Base-by-base conservation (phyloP, 2,113 vertebrate genomes). In the Saccopteryx bilineata region DNA sequence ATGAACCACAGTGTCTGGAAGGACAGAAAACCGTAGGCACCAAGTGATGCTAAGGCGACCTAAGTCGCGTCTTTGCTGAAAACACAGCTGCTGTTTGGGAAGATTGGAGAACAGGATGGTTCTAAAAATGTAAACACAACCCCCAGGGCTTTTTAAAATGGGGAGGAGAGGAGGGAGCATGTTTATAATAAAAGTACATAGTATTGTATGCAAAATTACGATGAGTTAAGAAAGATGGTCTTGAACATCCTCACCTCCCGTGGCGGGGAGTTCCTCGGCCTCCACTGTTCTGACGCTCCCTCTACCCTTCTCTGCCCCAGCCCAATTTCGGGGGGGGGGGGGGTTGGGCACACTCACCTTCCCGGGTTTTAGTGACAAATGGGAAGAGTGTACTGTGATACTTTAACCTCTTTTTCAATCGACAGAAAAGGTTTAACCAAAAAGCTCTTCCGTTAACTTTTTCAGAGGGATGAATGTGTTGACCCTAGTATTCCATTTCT, bases 311-410 rank as follows among this genome's bases (percentile, higher is more conserved):
- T 14, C 85, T 65, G 7, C 15, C 6, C 19, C 66, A 90, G 26
- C n/a, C 60, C 93, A 63, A 71, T 72, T 96, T 90, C 46, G 54
- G 91, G n/a, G 71, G 91, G 80, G 19, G 26, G 84, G 69, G 80
- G 19, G 26, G 84, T 71, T 33, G 66, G 61, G 58, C 4, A 74
- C 10, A 33, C 78, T 81, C 21, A 60, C 65, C 26, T 33, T 66
- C 31, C 58, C 33, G 17, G 79, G 28, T 87, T 60, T 96, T 23
- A 72, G 63, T 74, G 39, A 39, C 3, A 3, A 39, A 58, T 66
- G 76, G 19, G 60, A 74, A 71, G 18, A 24, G 23, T 74, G 72
- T 54, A 78, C 5, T 72, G n/a, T 5, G 24, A 83, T 31, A 78
- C 6, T 63, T 54, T 66, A 76, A 81, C 63, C 74, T 58, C 33